phyloP scores from a whole-genome alignment of 92 coral and sea anemone species.

The Heliopora coerulea region DNA sequence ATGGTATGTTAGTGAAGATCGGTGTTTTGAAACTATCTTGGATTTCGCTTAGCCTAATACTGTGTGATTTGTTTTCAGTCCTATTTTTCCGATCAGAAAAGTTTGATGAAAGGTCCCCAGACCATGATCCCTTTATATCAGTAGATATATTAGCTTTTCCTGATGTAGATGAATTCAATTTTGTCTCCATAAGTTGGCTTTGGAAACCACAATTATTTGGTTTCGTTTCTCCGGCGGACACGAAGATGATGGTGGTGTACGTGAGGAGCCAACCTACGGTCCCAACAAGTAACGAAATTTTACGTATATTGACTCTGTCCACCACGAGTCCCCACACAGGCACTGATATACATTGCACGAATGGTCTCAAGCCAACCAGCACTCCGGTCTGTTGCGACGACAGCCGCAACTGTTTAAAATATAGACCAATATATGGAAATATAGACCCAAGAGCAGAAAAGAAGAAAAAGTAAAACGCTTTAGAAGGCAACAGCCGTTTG shows the following conservation, averaged over 20 bases:
- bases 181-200: neutral
- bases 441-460: conserved; percentile 80
- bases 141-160: neutral
- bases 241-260: conserved; percentile 61
- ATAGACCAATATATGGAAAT: conserved; percentile 71
- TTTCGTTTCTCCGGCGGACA: conserved; percentile 45
- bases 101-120: conserved; percentile 2
- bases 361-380: conserved; percentile 80
- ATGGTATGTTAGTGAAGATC: too few species aligned
- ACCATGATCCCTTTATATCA: neutral
- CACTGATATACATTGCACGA: conserved; percentile 62
- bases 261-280: conserved; percentile 69
- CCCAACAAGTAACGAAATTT: conserved; percentile 58
- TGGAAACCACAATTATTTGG: conserved; percentile 22
- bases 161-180: neutral
- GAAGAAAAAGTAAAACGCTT: conserved; percentile 68
- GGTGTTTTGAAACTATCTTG: too few species aligned
- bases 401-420: conserved; percentile 68
- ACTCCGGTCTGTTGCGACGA: conserved; percentile 87
- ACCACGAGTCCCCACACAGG: conserved; percentile 76
- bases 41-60: too few species aligned
- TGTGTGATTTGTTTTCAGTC: too few species aligned
- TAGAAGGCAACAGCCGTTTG: conserved; percentile 64
- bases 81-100: too few species aligned
- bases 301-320: conserved; percentile 65